A percentile compares a stretch with the other conserved stretches of the same genome.
phyloP scores from a whole-genome alignment of 2,113 vertebrate species.

The Hippocampus zosterae region DNA sequence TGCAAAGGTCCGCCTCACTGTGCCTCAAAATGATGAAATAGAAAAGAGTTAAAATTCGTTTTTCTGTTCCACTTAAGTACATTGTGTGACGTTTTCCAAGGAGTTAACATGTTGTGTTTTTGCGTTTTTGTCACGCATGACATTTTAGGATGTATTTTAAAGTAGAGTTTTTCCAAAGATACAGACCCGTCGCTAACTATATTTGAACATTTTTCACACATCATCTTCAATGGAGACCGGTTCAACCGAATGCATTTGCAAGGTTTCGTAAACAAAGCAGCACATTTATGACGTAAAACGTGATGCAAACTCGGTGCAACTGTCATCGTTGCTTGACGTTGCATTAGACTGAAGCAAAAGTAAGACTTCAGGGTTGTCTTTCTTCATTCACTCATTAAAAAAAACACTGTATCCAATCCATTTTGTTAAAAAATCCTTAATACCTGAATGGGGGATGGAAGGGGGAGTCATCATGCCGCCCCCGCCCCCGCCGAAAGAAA shows the following conservation, averaged over 20 bases:
- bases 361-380: too few species aligned
- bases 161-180: too few species aligned
- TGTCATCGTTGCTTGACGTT: neutral
- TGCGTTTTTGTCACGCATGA: too few species aligned
- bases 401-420: neutral
- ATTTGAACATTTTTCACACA: too few species aligned
- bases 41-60: neutral
- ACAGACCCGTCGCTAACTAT: too few species aligned
- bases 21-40: neutral
- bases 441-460: neutral
- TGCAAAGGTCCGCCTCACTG: neutral
- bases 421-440: neutral
- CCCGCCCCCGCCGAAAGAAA: neutral
- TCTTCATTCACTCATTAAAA: neutral
- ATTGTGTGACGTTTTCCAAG: too few species aligned
- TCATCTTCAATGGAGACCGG: too few species aligned
- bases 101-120: too few species aligned
- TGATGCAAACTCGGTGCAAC: neutral
- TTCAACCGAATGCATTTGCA: too few species aligned
- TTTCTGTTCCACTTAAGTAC: neutral
- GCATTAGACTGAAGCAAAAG: too few species aligned
- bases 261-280: too few species aligned
- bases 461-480: constrained; percentile 7
- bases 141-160: too few species aligned
- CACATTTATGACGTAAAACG: neutral